These are phyloP conservation scores for Canis aureus DNA, from an alignment of 2,113 vertebrate genomes.

Conservation along the genomic window DNA sequence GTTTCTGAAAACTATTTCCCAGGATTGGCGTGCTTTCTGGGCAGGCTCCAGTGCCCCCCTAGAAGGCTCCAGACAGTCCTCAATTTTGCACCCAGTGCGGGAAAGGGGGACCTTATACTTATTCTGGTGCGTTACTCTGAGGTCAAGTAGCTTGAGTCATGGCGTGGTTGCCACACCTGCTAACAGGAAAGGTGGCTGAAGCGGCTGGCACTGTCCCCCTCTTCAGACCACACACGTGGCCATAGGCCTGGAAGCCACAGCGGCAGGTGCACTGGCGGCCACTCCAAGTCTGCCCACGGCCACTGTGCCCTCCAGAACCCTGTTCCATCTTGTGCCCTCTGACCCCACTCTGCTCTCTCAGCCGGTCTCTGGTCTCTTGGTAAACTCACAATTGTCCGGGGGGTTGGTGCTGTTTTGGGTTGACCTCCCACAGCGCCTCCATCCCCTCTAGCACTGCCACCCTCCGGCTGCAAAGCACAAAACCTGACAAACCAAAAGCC, in stretches of 20 bases:
- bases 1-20: neutral
- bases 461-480: neutral
- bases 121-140: neutral
- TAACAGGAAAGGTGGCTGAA: neutral
- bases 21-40: neutral
- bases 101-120: neutral
- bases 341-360: neutral
- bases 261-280: neutral
- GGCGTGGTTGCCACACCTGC: neutral
- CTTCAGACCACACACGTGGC: too few species aligned
- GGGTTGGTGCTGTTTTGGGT: fast-evolving
- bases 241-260: fast-evolving
- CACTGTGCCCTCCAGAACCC: fast-evolving
- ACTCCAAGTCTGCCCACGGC: fast-evolving
- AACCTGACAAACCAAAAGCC: fast-evolving
- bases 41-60: neutral
- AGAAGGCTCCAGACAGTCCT: neutral
- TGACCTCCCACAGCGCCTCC: fast-evolving
- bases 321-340: neutral
- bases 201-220: fast-evolving
- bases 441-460: too few species aligned
- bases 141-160: neutral
- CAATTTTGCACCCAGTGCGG: neutral
- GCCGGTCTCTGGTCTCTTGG: neutral
- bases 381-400: neutral